Base-by-base conservation (phyloP, 2,113 vertebrate species). In the Canis aureus region DNA sequence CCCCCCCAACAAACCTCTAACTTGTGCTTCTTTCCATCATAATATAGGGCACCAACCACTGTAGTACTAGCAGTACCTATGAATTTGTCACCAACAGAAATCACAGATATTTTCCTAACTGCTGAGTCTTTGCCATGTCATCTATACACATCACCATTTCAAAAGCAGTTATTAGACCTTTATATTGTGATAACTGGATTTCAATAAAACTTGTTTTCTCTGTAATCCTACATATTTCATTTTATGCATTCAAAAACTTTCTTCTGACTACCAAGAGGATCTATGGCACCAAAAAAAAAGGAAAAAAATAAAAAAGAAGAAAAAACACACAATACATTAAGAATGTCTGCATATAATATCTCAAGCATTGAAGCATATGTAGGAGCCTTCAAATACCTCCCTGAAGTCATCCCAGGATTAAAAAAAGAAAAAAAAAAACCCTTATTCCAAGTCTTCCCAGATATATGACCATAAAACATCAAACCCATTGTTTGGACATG, bases 151-250 rank as follows among this genome's bases (percentile, higher is more conserved):
- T 38, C 53, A 86, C 59, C 22, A 51, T 29, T 85, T 91, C 71
- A 79, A 86, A 94, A 69, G 60, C 16, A 38, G 55, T 8, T 62
- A 29, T 66, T 79, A 60, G 60, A 32, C 35, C 19, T 67, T 53
- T 27, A n/a, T 32, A 25, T 22, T 20, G 13, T 73, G 20, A 66
- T 83, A 89, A 59, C 15, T 53, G 10, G 27, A 83, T 95, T 89
- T 94, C 67, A 92, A 66, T 32, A 60, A 91, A 86, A 73, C 20
- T n/a, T 29, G 25, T 82, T 96, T 94, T 89, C 55, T 83, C 82
- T 59, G 12, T 53, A 78, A 79, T 82, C 89, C 49, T 73, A 57
- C 16, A 66, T 53, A 60, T 86, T 88, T 91, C 51, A 91, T 89
- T 64, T 64, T 60, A 96, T 78, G 17, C 25, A 84, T 71, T 81